These are phyloP conservation scores for Semnopithecus entellus DNA, from an alignment of 2,113 vertebrate genomes.

Conservation along the genomic window DNA sequence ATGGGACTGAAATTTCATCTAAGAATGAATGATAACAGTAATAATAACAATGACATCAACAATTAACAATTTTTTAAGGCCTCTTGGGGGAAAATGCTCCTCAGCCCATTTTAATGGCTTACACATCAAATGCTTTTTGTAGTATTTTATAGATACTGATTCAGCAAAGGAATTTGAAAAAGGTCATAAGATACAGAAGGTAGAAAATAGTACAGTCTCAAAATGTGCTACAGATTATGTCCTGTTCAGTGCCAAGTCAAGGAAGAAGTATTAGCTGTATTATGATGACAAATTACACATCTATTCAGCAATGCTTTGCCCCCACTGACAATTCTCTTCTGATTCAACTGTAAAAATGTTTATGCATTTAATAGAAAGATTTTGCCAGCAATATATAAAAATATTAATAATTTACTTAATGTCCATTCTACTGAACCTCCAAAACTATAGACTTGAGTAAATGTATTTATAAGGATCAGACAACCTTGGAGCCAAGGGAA, in stretches of 20 bases:
- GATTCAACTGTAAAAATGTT: conserved; percentile 36
- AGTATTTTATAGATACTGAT: conserved; percentile 26
- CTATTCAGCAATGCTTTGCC: neutral
- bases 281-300: conserved; percentile 23
- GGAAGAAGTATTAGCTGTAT: neutral
- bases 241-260: conserved; percentile 19
- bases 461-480: conserved; percentile 44
- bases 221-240: conserved; percentile 42
- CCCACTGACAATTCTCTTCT: neutral
- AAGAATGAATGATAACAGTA: neutral
- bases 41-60: neutral
- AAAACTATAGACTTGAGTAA: conserved; percentile 32
- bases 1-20: neutral
- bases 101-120: conserved; percentile 36
- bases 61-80: conserved; percentile 26
- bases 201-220: conserved; percentile 25
- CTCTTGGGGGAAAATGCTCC: neutral
- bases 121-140: neutral
- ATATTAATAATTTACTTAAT: conserved; percentile 48
- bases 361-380: conserved; percentile 29
- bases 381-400: conserved; percentile 43
- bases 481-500: neutral
- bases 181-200: conserved; percentile 15
- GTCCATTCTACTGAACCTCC: neutral
- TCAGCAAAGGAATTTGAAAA: conserved; percentile 31